Evolutionary conservation across 2,113 vertebrate species (phyloP).

Genomic region (Agapornis roseicollis): DNA sequence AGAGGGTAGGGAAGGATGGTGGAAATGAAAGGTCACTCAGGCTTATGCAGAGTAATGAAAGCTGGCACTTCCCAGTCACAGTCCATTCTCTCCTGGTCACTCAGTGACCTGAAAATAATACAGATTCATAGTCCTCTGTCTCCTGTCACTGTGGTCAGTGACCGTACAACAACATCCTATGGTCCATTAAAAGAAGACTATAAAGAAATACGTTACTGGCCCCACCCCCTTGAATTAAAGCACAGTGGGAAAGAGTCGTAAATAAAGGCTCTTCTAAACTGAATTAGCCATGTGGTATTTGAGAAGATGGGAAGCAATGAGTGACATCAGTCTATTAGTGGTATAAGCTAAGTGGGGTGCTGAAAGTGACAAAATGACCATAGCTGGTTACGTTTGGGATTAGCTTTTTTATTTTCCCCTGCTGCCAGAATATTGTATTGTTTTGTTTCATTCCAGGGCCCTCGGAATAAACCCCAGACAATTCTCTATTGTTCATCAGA

Average conservation of each 20-base stretch:
- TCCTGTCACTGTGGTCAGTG: background rate
- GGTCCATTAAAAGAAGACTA: slow-evolving; percentile 29
- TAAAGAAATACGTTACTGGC: slow-evolving; percentile 27
- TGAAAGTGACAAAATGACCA: background rate
- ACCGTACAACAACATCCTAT: slow-evolving; percentile 24
- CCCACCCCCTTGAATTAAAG: slow-evolving; percentile 34
- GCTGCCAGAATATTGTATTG: background rate
- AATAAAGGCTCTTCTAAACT: slow-evolving; percentile 7
- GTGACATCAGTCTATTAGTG: background rate
- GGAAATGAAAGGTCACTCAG: slow-evolving; percentile 1
- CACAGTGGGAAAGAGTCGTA: background rate
- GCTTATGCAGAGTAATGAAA: background rate
- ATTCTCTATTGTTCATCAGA: background rate
- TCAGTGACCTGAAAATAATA: slow-evolving; percentile 40
- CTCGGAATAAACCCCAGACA: background rate
- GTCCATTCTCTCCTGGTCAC: background rate
- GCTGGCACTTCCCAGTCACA: background rate
- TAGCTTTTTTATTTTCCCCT: background rate
- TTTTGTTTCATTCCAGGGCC: background rate
- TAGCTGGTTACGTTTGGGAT: background rate
- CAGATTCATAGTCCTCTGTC: slow-evolving; percentile 22
- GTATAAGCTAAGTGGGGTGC: background rate
- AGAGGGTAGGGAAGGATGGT: background rate
- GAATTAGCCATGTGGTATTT: slow-evolving; percentile 7
- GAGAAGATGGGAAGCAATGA: background rate